Base-by-base conservation (phyloP, 2,797 vertebrate species). In the Hoplostethus mediterraneus region DNA sequence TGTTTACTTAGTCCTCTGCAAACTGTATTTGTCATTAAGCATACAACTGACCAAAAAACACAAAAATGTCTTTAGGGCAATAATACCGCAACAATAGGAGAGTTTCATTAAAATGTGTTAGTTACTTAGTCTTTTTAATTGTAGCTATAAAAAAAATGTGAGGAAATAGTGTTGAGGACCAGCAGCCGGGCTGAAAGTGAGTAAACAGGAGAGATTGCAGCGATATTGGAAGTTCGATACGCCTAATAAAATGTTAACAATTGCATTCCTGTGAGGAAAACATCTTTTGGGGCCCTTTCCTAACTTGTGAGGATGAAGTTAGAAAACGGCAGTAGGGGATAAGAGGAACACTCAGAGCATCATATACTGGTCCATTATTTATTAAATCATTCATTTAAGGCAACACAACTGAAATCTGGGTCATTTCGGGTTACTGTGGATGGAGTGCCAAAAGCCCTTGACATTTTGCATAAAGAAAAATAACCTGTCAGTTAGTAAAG, bases 401-500 rank as follows among this genome's bases (percentile, higher is more conserved):
- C 94, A 95, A 95, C 94, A 95, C 94, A 95, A 95, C 93, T 93
- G 92, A 94, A 93, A 91, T 88, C 60, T 86, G 90, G 91, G 90
- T 92, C 73, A 86, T 93, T 94, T 92, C 83, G 85, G 93, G 89
- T 92, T 93, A 94, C 96, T 97, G 96, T 97, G 97, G 97, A 98
- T 97, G 97, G 96, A 97, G 95, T 89, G 93, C 91, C 91, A 91
- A 94, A 94, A 95, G 94, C 93, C 94, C 94, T 94, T 94, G 92
- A 94, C 84, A 67, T 91, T 94, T 94, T 95, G 94, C 93, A 95
- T 95, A 93, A 94, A 92, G 79, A 84, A 93, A 92, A 88, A 86
- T 55, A 87, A 90, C 80, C 84, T 90, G 87, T 88, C 90, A 90
- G 90, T 91, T 87, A 84, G 87, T 91, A 90, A 94, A 93, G 93